Evolutionary conservation across 2,888 invertebrate species (phyloP), one percentile per base, ranked within the genome.

Genomic region (Epistrophe eligans): DNA sequence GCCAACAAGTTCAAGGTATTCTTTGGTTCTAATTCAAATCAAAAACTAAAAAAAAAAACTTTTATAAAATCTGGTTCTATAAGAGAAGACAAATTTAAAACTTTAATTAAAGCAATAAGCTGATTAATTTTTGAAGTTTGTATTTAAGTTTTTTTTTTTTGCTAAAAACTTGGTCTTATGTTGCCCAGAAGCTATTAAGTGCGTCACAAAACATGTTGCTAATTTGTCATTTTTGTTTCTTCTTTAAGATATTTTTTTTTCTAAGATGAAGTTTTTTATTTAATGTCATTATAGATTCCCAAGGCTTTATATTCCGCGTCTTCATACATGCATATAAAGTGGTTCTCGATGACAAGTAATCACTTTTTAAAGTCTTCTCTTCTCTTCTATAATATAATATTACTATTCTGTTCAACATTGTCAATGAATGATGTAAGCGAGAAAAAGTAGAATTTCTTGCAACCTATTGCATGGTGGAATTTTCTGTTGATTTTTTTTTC

Each of bases 391-490:
- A 24, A 24, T 24, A 24, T 43, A 40, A 70, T 66, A 13, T 72
- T 72, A 43, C 73, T 70, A 57, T 77, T 60, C 11, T 70, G 62
- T 77, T 60, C 11, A 72, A 71, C 73, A 87, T 83, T 72, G 79
- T 67, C 58, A 48, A 38, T 52, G 45, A 55, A 40, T 87, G 87
- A 87, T 79, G 82, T 85, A 81, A 82, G 85, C 62, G 17, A 52
- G 58, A 67, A 66, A 76, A 80, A 77, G 77, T 70, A 62, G 55
- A 70, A 62, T 70, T 76, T 67, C 38, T 19, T 45, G 50, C 28
- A 62, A 17, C 13, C 15, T 6, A n/a, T 13, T 28, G 9, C 0
- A 67, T 50, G 38, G 9, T 32, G 40, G 70, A 62, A 71, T 70
- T 50, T 70, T 24, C 0, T 62, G 10, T 7, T n/a, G 17, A 35